Evolutionary conservation across 2,888 invertebrate genomes (phyloP), one percentile per base, ranked within the genome.

Genomic region (Stenichneumon culpator): DNA sequence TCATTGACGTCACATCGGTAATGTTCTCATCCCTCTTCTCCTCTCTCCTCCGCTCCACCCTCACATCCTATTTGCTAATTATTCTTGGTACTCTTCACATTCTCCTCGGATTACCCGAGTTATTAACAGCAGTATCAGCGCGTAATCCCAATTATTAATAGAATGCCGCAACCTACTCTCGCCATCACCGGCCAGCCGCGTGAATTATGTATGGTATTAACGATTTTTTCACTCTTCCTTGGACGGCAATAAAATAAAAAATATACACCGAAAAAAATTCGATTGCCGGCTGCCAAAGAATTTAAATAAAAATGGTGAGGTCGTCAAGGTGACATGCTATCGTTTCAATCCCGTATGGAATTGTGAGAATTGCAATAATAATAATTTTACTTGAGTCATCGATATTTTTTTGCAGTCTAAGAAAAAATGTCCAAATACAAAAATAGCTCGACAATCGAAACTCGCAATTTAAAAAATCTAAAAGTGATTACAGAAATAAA

Each of bases 111-210:
- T 74, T 63, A 69, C n/a, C 44, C 32, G 22, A 39, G 63, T 69
- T 69, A 54, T 69, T 73, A 79, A 74, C 74, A 79, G 60, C 44
- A 5, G 28, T 36, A 78, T 72, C 67, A 39, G 68, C 4, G 68
- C 14, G 16, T 63, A 83, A 82, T 79, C 19, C 47, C 44, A 28
- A 57, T 74, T 83, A 63, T 44, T 68, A 79, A 83, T 83, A 79
- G 83, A 63, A 14, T 60, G 25, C 57, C 25, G 25, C 4, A 47
- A 22, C 39, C 79, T 44, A 32, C 74, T 22, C 32, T 5, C 28
- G 6, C 2, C 22, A 32, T 39, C 16, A 32, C 11, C 54, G 0
- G 1, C 16, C 11, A 6, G 32, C 63, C 5, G 32, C 28, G 63
- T 19, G 2, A 19, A 54, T 54, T 16, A 19, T 19, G 19, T n/a